Base-by-base conservation (phyloP, 2,888 invertebrate species). In the Holacanthella duospinosa region DNA sequence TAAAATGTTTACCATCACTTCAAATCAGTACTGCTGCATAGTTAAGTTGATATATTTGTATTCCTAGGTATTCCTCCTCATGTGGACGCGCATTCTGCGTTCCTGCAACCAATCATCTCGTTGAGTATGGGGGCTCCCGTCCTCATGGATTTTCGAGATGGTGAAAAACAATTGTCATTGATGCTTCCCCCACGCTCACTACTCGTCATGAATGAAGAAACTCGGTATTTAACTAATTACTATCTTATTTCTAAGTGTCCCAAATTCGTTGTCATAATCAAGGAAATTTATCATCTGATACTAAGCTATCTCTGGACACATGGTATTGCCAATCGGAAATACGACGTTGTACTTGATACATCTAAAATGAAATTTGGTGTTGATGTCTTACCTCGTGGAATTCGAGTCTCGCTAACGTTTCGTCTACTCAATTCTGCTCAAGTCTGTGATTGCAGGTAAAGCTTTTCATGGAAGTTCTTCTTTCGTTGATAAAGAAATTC, bases 1-100 rank as follows among this genome's bases (percentile, higher is more conserved):
- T 58, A n/a, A 55, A 24, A 43, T 59, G n/a, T 48, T 6, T 36
- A 27, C 1, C 1, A 43, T 16, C 29, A 27, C 54, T 24, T 24
- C 36, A 43, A 28, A 16, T 36, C 36, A 16, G 36, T 36, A n/a
- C 48, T 43, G 24, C 21, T 58, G 2, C n/a, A n/a, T n/a, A n/a
- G n/a, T n/a, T n/a, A n/a, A n/a, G n/a, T 29, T 27, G 43, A 19
- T 63, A 55, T 26, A 55, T 64, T 60, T 29, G 64, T 76, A 77
- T 16, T 74, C 36, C 6, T 48, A 88, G 92, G 93, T 44, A 97
- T 99, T 75, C 96, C 97, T 36, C 84, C 88, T 0, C 97, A 99
- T 78, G 85, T 94, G 25, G 97, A 99, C 76, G 94, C 92, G 0
- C 94, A 95, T 75, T 93, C 93, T 77, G 88, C 93, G 0, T 99